A percentile compares a stretch with the other conserved stretches of the same genome.
These are phyloP conservation scores for Dromius quadrimaculatus DNA, from an alignment of 2,888 invertebrate genomes.

Conservation along the genomic window DNA sequence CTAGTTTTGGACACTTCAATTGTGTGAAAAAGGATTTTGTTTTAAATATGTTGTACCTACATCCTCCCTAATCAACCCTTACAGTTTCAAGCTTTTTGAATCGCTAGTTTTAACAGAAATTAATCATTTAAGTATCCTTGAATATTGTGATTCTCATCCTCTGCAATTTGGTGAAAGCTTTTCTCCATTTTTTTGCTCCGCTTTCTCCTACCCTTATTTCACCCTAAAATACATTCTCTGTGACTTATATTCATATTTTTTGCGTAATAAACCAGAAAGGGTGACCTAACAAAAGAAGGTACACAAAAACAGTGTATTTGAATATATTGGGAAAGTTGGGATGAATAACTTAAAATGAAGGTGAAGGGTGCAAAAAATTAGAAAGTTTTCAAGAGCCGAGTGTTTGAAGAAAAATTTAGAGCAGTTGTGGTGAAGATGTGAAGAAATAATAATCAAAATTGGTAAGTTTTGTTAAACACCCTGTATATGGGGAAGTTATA, in stretches of 20 bases:
- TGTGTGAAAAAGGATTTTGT: too few species aligned
- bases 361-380: constrained; percentile 37
- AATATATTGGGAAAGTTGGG: constrained; percentile 27
- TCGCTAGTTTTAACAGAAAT: too few species aligned
- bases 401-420: not conserved
- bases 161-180: constrained; percentile 18
- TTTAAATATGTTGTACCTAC: too few species aligned
- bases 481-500: too few species aligned
- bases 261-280: constrained; percentile 41
- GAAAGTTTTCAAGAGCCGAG: too few species aligned
- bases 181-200: constrained; percentile 22
- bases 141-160: too few species aligned
- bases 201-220: constrained; percentile 21
- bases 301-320: constrained; percentile 34
- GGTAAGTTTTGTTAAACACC: too few species aligned
- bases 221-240: not conserved
- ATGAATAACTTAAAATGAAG: constrained; percentile 24
- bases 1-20: too few species aligned
- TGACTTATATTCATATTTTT: constrained; percentile 48
- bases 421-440: not conserved
- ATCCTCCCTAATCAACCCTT: too few species aligned
- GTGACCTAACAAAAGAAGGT: constrained; percentile 32
- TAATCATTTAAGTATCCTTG: too few species aligned
- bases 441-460: not conserved
- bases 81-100: too few species aligned